These are phyloP conservation scores for Chrysina gloriosa DNA, from an alignment of 2,888 invertebrate species.

Conservation along the genomic window DNA sequence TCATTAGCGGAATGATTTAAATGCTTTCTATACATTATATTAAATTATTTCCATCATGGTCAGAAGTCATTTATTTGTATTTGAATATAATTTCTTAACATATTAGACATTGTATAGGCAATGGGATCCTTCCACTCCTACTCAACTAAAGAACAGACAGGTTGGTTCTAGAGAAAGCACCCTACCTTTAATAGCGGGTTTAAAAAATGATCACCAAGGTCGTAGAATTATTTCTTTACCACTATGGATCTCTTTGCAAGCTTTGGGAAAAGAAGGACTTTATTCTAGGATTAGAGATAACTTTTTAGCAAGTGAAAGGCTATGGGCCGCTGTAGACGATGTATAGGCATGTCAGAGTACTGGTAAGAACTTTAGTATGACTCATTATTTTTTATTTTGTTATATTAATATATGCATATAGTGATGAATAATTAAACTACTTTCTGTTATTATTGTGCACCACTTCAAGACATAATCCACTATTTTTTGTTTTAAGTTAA, in stretches of 20 bases:
- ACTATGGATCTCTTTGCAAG: constrained; percentile 85
- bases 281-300: constrained; percentile 78
- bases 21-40: too few species aligned
- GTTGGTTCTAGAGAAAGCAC: constrained; percentile 69
- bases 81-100: constrained; percentile 11
- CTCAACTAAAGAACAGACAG: constrained; percentile 56
- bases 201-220: constrained; percentile 66
- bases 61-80: neutral
- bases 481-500: neutral
- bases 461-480: neutral
- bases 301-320: constrained; percentile 77
- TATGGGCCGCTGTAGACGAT: constrained; percentile 72
- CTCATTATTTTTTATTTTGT: neutral
- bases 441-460: neutral
- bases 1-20: too few species aligned
- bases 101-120: constrained; percentile 61
- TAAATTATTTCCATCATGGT: too few species aligned
- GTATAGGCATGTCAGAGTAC: constrained; percentile 75
- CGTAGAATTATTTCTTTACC: constrained; percentile 81
- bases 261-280: constrained; percentile 78
- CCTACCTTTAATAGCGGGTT: constrained; percentile 71
- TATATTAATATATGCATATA: neutral
- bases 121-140: constrained; percentile 63
- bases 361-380: constrained; percentile 69
- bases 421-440: neutral